Percentiles rank a stretch among this genome's conserved stretches.
Conservation (phyloP, 2,113 vertebrate genomes). For the rabbit (Oryctolagus cuniculus) region DNA sequence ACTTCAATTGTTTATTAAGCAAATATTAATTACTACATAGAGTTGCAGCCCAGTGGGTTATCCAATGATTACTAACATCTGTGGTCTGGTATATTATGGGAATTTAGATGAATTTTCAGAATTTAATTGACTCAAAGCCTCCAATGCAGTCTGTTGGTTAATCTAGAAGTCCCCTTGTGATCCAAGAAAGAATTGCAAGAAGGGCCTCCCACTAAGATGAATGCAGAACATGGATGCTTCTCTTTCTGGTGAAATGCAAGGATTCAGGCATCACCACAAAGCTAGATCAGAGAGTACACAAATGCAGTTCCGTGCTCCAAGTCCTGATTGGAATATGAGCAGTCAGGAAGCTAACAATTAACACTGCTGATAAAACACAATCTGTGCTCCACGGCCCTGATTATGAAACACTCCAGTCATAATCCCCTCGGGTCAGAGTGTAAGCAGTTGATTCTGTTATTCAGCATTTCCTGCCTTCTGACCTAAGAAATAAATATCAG, state of each 20-base stretch:
- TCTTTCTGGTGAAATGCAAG: not conserved
- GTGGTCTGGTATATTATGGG: not conserved
- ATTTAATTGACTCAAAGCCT: slow-evolving; percentile 16
- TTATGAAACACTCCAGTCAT: not conserved
- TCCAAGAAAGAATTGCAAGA: not conserved
- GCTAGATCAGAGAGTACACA: not conserved
- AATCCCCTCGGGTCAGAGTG: not conserved
- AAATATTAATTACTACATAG: slow-evolving; percentile 64
- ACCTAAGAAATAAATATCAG: not conserved
- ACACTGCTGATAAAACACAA: not conserved
- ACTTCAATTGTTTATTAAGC: slow-evolving; percentile 55
- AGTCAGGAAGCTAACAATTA: not conserved
- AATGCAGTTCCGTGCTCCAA: not conserved
- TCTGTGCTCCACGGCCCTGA: not conserved
- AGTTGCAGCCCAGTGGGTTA: slow-evolving; percentile 2
- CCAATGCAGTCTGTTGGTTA: not conserved
- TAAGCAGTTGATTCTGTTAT: not conserved
- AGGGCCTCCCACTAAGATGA: not conserved
- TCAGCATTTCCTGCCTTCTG: not conserved
- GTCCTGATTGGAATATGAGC: not conserved
- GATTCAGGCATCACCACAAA: not conserved
- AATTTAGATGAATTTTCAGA: slow-evolving; percentile 47
- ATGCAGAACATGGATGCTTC: not conserved
- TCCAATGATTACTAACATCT: slow-evolving; percentile 50
- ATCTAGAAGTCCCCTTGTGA: not conserved